These are phyloP conservation scores for Xanthorhoe designata DNA, from an alignment of 2,888 invertebrate species.

Conservation along the genomic window DNA sequence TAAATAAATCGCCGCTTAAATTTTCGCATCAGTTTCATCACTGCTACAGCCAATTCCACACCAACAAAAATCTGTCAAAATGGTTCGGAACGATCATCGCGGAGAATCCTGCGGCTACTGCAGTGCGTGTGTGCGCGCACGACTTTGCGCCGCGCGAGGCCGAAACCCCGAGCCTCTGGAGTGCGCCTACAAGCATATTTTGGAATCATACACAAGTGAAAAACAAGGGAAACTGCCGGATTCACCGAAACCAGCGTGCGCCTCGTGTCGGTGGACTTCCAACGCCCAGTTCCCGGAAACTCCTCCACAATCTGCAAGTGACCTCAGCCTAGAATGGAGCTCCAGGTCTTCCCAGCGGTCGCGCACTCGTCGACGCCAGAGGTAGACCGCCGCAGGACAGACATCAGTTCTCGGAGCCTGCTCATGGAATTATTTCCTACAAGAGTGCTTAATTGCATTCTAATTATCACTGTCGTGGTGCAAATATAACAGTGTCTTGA, in stretches of 20 bases:
- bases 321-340: conserved; percentile 79
- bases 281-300: conserved; percentile 81
- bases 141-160: conserved; percentile 74
- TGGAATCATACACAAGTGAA: conserved; percentile 72
- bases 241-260: conserved; percentile 68
- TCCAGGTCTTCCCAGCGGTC: conserved; percentile 70
- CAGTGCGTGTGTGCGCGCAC: conserved; percentile 75
- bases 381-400: conserved; percentile 54
- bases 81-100: conserved; percentile 69
- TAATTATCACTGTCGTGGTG: conserved; percentile 25
- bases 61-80: conserved; percentile 48
- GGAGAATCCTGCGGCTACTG: conserved; percentile 80
- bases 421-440: conserved; percentile 46
- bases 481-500: conserved; percentile 25
- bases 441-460: conserved; percentile 23
- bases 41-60: conserved; percentile 54
- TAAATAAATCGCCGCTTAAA: conserved; percentile 67
- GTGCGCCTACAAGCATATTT: conserved; percentile 81
- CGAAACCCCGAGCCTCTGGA: conserved; percentile 74
- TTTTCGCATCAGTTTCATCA: conserved; percentile 63
- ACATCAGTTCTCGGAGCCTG: conserved; percentile 42
- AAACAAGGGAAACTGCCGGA: conserved; percentile 62
- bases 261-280: conserved; percentile 80
- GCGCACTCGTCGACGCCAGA: conserved; percentile 71
- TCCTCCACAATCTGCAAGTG: conserved; percentile 76